Conservation (phyloP, 1,140 invertebrate species). For the Zaprionus davidi region DNA sequence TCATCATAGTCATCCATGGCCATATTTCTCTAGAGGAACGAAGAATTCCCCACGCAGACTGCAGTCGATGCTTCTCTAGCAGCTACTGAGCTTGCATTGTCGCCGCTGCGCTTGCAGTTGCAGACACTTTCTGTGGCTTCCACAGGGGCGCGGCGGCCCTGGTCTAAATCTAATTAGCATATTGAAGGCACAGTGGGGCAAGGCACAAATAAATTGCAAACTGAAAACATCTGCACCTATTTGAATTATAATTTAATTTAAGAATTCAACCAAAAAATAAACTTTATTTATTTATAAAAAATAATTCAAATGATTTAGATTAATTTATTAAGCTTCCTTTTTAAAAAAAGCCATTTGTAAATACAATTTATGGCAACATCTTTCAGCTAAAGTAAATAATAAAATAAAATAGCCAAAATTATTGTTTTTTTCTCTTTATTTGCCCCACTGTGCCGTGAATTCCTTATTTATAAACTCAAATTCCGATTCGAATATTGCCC, state of each 20-base stretch:
- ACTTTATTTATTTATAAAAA: background rate
- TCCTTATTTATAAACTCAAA: background rate
- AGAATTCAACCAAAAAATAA: too few relatives aligned
- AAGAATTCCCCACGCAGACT: slow-evolving; percentile 9
- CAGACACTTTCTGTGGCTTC: slow-evolving; percentile 64
- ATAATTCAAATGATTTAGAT: background rate
- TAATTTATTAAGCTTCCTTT: too few relatives aligned
- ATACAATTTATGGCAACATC: too few relatives aligned
- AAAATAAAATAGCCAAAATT: background rate
- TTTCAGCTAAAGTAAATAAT: background rate
- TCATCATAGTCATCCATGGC: slow-evolving; percentile 77
- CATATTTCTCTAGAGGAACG: slow-evolving; percentile 53
- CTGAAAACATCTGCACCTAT: background rate
- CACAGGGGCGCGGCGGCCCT: slow-evolving; percentile 50
- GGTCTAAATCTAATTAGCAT: slow-evolving; percentile 78
- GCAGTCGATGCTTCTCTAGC: slow-evolving; percentile 39
- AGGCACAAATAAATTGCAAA: background rate
- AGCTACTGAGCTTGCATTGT: slow-evolving; percentile 56
- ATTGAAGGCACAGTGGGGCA: slow-evolving; percentile 53
- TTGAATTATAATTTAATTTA: too few relatives aligned
- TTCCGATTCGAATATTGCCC: background rate
- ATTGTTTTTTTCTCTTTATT: background rate
- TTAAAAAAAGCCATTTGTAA: too few relatives aligned
- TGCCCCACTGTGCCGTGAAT: background rate
- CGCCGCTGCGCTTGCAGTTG: slow-evolving; percentile 15